Conservation (phyloP, 2,113 vertebrate species). For the Entomyzon cyanotis region DNA sequence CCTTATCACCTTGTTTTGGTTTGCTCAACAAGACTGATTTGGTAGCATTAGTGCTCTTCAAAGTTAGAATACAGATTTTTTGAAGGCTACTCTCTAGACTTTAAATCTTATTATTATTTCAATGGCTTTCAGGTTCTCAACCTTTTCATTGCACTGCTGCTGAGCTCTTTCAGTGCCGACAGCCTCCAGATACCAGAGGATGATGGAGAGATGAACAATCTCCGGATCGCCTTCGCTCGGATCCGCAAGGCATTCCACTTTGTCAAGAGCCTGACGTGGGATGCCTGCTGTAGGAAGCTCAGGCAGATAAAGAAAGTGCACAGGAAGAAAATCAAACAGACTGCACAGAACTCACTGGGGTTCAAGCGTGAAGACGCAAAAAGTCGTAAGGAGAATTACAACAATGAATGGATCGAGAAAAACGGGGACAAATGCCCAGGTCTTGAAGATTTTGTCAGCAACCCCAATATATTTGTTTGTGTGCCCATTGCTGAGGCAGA, state of each 20-base stretch:
- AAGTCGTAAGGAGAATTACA: slow-evolving; percentile 66
- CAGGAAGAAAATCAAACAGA: slow-evolving; percentile 16
- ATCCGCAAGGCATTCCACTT: slow-evolving; percentile 70
- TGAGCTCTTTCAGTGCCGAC: slow-evolving; percentile 96
- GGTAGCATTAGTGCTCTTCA: not conserved
- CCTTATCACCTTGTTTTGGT: not conserved
- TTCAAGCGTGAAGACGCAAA: not conserved
- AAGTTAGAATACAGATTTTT: not conserved
- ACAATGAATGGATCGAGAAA: slow-evolving; percentile 43
- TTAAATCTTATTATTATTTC: not conserved
- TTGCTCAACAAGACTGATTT: not conserved
- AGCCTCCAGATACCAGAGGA: slow-evolving; percentile 88
- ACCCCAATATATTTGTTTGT: slow-evolving; percentile 80
- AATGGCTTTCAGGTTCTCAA: slow-evolving; percentile 86
- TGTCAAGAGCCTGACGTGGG: not conserved
- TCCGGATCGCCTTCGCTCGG: slow-evolving; percentile 86
- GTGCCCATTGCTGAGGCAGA: slow-evolving; percentile 93
- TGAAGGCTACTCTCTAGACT: fast-evolving
- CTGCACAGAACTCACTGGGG: not conserved
- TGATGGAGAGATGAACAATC: slow-evolving; percentile 92
- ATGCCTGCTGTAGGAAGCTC: slow-evolving; percentile 62
- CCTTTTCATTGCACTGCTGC: slow-evolving; percentile 92
- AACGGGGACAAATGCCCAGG: slow-evolving; percentile 63
- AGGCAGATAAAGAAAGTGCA: slow-evolving; percentile 3
- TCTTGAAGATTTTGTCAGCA: slow-evolving; percentile 82